phyloP scores from a whole-genome alignment of 2,888 invertebrate genomes.

The Tenodera sinensis region DNA sequence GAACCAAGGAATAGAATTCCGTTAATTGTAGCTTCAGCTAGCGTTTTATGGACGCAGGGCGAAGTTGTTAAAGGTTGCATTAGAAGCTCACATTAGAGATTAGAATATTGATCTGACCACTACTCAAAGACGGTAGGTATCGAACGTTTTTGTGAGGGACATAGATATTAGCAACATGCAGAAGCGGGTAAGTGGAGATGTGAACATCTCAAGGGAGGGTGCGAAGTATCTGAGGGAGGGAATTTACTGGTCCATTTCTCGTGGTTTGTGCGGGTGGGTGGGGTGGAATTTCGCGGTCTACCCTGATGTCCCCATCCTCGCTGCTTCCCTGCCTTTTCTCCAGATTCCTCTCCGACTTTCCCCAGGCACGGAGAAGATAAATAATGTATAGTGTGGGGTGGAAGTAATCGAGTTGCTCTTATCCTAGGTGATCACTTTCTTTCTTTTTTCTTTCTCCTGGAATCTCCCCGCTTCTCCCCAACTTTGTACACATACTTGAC shows the following conservation, averaged over 20 bases:
- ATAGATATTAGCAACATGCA: background rate
- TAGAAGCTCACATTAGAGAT: too few relatives aligned
- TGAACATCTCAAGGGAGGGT: background rate
- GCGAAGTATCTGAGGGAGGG: background rate
- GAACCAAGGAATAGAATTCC: too few relatives aligned
- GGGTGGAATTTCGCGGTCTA: background rate
- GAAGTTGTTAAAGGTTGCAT: too few relatives aligned
- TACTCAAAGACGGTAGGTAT: background rate
- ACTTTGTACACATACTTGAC: background rate
- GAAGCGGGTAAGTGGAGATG: background rate
- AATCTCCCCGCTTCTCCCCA: background rate
- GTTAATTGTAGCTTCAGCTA: too few relatives aligned
- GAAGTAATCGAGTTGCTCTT: background rate
- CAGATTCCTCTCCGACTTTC: background rate
- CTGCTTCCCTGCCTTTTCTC: background rate
- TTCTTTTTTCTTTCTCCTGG: background rate
- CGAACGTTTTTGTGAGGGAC: too few relatives aligned
- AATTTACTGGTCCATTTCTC: background rate
- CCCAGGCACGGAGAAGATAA: background rate
- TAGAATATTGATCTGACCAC: too few relatives aligned
- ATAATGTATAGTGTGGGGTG: background rate
- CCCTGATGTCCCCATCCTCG: background rate
- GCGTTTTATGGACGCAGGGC: too few relatives aligned
- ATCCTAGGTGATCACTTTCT: background rate
- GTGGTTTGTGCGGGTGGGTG: background rate